These are phyloP conservation scores for Caracal caracal DNA, from an alignment of 2,113 vertebrate genomes.

Conservation along the genomic window DNA sequence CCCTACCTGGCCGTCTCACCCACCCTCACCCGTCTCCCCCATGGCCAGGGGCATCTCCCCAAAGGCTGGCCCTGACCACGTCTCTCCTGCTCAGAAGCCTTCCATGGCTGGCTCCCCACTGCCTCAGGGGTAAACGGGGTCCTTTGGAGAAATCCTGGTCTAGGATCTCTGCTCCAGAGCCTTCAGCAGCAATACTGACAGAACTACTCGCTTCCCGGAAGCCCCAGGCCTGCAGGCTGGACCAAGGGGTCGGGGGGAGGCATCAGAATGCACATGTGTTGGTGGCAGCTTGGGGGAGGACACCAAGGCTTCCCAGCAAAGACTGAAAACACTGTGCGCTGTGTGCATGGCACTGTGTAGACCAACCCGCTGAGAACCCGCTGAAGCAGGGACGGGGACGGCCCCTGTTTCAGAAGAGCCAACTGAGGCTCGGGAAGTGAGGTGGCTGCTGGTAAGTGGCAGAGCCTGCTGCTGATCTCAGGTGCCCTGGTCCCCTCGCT, in stretches of 20 bases:
- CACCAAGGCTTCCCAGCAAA: not conserved
- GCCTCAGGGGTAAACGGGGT: too few relatives aligned
- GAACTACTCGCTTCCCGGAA: not conserved
- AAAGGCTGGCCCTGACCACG: not conserved
- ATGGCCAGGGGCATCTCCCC: not conserved
- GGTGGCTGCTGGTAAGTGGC: not conserved
- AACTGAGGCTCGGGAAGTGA: not conserved
- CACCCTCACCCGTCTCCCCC: not conserved
- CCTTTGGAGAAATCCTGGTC: not conserved
- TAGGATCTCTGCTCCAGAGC: not conserved
- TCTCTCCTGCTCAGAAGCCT: not conserved
- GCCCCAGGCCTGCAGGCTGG: not conserved
- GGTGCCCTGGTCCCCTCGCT: not conserved
- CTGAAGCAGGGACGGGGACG: not conserved
- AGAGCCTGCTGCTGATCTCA: too few relatives aligned
- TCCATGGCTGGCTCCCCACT: fast-evolving
- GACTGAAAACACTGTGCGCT: fast-evolving
- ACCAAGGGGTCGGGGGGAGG: not conserved
- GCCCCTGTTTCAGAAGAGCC: not conserved
- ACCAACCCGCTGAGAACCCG: fast-evolving
- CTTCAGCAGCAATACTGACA: not conserved
- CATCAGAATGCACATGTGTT: not conserved
- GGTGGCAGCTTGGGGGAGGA: not conserved
- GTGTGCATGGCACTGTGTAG: too few relatives aligned
- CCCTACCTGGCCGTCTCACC: not conserved